Evolutionary conservation across 2,888 invertebrate genomes (phyloP).

Genomic region (Thera britannica): DNA sequence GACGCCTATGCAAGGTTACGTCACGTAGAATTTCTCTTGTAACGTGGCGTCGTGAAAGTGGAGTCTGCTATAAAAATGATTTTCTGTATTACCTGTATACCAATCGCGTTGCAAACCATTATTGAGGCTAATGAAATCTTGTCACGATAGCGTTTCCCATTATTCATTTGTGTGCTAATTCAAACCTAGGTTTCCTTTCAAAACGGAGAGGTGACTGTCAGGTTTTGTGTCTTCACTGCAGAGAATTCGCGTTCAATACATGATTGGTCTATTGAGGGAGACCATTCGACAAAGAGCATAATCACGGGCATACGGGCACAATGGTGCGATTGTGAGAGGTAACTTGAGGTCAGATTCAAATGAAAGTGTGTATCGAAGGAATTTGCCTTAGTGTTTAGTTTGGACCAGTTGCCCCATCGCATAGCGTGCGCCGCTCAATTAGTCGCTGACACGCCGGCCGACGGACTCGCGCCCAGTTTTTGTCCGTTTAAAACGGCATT

Average conservation of each 20-base stretch:
- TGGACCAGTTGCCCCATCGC: constrained; percentile 62
- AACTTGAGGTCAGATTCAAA: constrained; percentile 37
- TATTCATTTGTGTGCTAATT: constrained; percentile 46
- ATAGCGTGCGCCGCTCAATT: constrained; percentile 81
- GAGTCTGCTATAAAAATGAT: constrained; percentile 40
- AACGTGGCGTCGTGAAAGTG: constrained; percentile 50
- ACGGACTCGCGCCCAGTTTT: constrained; percentile 71
- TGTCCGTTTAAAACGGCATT: constrained; percentile 67
- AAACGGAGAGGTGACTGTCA: constrained; percentile 35
- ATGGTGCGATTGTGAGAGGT: constrained; percentile 37
- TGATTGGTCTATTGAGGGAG: constrained; percentile 43
- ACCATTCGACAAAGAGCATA: constrained; percentile 35
- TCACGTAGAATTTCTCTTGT: constrained; percentile 51
- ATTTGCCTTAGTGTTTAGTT: constrained; percentile 68
- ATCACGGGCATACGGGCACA: constrained; percentile 35
- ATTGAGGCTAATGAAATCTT: constrained; percentile 58
- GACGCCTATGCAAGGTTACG: constrained; percentile 47
- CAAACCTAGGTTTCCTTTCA: constrained; percentile 42
- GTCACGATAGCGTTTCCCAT: constrained; percentile 54
- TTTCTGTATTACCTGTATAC: constrained; percentile 41
- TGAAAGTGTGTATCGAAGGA: constrained; percentile 54
- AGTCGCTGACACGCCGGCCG: constrained; percentile 72
- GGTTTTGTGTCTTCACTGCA: constrained; percentile 34
- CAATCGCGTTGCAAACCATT: constrained; percentile 47
- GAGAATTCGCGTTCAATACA: constrained; percentile 39